A percentile compares a stretch with the other conserved stretches of the same genome.
Conservation (phyloP, 2,888 invertebrate genomes). For the Oxycera nigricornis region DNA sequence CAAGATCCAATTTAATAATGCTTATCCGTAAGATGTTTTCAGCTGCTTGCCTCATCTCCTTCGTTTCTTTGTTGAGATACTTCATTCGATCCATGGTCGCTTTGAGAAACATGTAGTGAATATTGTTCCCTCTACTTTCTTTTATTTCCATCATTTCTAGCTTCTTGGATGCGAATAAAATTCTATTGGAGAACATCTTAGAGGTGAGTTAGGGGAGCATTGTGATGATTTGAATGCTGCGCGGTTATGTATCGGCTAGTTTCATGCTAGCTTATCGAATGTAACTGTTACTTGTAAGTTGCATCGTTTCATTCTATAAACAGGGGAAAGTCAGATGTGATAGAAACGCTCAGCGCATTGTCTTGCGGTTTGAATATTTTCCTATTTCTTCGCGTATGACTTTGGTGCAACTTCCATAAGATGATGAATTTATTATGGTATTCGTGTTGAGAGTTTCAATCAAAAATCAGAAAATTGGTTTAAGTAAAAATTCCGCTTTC, state of each 20-base stretch:
- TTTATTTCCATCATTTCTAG: conserved; percentile 27
- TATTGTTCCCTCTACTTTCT: conserved; percentile 35
- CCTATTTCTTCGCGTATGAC: not conserved
- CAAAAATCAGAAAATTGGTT: no score
- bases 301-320: not conserved
- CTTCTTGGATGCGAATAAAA: conserved; percentile 18
- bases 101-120: not conserved
- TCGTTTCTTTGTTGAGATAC: conserved; percentile 14
- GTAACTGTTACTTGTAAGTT: conserved; percentile 29
- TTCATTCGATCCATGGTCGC: conserved; percentile 2
- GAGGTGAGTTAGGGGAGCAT: not conserved
- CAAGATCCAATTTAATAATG: conserved; percentile 29
- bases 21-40: not conserved
- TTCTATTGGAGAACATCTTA: conserved; percentile 12
- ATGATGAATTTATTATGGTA: no score
- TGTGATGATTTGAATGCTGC: conserved; percentile 28
- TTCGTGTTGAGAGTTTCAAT: no score
- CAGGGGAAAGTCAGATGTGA: not conserved
- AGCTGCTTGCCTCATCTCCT: conserved; percentile 21
- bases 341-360: not conserved
- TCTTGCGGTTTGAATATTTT: not conserved
- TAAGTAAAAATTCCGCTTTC: no score
- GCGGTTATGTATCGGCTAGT: conserved; percentile 20
- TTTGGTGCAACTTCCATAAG: no score
- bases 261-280: conserved; percentile 22